These are phyloP conservation scores for Drosophila lacertosa DNA, from an alignment of 1,140 invertebrate species.

Conservation along the genomic window DNA sequence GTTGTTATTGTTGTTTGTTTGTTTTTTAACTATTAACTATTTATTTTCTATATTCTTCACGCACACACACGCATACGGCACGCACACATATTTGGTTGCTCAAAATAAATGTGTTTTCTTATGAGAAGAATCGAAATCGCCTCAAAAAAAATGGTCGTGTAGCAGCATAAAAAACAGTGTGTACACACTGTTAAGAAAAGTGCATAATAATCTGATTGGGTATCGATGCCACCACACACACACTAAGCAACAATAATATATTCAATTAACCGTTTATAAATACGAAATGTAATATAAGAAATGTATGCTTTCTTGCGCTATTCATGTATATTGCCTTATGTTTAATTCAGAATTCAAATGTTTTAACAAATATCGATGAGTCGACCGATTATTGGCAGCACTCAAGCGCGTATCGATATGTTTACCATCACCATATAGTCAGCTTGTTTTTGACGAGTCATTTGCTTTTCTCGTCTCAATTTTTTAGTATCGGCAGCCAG, in stretches of 20 bases:
- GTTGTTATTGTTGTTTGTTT: slow-evolving; percentile 28
- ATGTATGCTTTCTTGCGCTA: too few relatives aligned
- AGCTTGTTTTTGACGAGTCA: slow-evolving; percentile 79
- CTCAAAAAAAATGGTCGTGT: slow-evolving; percentile 53
- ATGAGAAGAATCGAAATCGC: slow-evolving; percentile 62
- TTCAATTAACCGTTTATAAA: background rate
- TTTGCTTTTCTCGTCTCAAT: slow-evolving; percentile 47
- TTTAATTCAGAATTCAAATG: too few relatives aligned
- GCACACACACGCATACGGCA: slow-evolving; percentile 48
- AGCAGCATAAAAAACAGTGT: slow-evolving; percentile 32
- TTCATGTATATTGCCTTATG: too few relatives aligned
- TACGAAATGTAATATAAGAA: too few relatives aligned
- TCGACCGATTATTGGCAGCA: slow-evolving; percentile 13
- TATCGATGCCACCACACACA: slow-evolving; percentile 22
- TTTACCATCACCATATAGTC: background rate
- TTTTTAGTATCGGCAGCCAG: slow-evolving; percentile 19
- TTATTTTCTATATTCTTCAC: slow-evolving; percentile 49
- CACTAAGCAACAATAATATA: background rate
- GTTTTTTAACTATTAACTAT: slow-evolving; percentile 31
- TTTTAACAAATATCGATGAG: slow-evolving; percentile 1
- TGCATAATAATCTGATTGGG: slow-evolving; percentile 30
- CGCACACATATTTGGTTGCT: slow-evolving; percentile 49
- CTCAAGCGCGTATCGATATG: background rate
- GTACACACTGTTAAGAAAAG: slow-evolving; percentile 41
- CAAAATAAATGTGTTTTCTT: slow-evolving; percentile 74